A percentile compares a stretch with the other conserved stretches of the same genome.
Evolutionary conservation across 2,113 vertebrate genomes (phyloP).

Genomic region (Megaptera novaeangliae): DNA sequence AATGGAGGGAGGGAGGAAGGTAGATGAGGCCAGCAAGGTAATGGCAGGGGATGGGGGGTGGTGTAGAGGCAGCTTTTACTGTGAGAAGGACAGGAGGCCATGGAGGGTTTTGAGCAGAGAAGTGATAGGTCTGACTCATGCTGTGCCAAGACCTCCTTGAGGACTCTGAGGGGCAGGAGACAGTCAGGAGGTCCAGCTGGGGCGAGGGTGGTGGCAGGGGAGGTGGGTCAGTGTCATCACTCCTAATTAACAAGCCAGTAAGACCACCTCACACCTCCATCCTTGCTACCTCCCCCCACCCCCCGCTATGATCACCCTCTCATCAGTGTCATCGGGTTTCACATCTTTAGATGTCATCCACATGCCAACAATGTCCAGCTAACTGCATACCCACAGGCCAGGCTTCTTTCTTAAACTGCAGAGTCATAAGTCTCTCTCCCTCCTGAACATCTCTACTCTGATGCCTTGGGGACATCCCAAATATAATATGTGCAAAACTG

Average conservation of each 20-base stretch:
- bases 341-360: background rate
- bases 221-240: background rate
- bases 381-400: accelerated
- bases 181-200: background rate
- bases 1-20: background rate
- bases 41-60: background rate
- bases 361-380: too few species aligned
- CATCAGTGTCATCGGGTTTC: background rate
- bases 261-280: background rate
- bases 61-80: background rate
- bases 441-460: background rate
- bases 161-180: background rate
- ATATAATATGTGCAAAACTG: background rate
- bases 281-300: background rate
- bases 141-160: background rate
- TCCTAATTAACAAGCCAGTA: background rate
- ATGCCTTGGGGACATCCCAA: background rate
- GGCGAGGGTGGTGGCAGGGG: background rate
- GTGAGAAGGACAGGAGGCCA: too few species aligned
- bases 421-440: background rate
- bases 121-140: too few species aligned
- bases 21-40: background rate
- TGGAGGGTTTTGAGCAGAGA: background rate
- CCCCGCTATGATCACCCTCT: background rate
- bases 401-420: background rate